Conservation (phyloP, 2,888 invertebrate species). For the Polietes domitor region DNA sequence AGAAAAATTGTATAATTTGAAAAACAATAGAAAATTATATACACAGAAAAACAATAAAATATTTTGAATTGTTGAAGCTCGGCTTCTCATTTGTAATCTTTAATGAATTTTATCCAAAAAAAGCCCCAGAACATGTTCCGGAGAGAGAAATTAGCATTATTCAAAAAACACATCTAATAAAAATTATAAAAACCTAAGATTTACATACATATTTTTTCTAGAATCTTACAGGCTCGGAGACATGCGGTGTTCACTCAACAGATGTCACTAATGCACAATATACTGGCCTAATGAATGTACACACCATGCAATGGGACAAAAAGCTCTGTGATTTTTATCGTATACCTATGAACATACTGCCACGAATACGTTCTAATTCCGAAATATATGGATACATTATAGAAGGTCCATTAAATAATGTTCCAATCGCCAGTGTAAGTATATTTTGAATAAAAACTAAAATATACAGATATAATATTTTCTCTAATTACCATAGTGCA, state of each 20-base stretch:
- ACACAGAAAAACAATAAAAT: too few relatives aligned
- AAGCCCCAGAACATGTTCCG: too few relatives aligned
- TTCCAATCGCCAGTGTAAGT: conserved; percentile 93
- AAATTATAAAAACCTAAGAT: too few relatives aligned
- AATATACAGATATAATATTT: background rate
- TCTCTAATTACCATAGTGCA: conserved; percentile 84
- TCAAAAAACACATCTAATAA: too few relatives aligned
- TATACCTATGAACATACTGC: conserved; percentile 91
- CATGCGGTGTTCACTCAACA: conserved; percentile 89
- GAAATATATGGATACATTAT: conserved; percentile 94
- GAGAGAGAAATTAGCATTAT: too few relatives aligned
- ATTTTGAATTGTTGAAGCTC: too few relatives aligned
- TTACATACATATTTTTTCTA: conserved; percentile 73
- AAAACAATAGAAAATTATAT: too few relatives aligned
- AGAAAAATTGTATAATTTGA: too few relatives aligned
- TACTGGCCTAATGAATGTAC: conserved; percentile 97
- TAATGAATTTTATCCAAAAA: too few relatives aligned
- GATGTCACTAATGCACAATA: conserved; percentile 98
- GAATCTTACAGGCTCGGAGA: conserved; percentile 84
- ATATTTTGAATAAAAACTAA: background rate
- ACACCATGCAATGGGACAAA: conserved; percentile 94
- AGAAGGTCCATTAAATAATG: conserved; percentile 87
- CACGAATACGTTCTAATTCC: conserved; percentile 93
- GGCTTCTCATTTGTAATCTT: too few relatives aligned
- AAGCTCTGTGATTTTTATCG: conserved; percentile 93